Evolutionary conservation across 2,113 vertebrate species (phyloP).

Genomic region (Hippocampus comes): DNA sequence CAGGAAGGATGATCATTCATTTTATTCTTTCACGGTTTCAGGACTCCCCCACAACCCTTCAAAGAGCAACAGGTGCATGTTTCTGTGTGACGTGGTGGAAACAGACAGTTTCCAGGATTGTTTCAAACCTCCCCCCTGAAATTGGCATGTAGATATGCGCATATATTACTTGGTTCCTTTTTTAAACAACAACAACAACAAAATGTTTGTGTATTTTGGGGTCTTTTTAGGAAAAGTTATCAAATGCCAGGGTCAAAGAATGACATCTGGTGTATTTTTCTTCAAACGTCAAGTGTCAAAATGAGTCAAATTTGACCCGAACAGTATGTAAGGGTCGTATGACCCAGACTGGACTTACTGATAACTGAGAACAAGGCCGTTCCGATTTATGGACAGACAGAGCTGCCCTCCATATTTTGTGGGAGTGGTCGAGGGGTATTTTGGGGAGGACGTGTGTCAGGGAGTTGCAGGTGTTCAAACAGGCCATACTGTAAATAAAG

Average conservation of each 20-base stretch:
- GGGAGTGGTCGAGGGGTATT: conserved; percentile 6
- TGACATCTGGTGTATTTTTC: background rate
- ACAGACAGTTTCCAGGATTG: background rate
- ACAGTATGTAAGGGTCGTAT: background rate
- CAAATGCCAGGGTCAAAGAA: background rate
- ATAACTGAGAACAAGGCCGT: background rate
- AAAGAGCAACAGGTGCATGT: background rate
- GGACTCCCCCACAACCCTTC: background rate
- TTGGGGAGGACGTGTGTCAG: background rate
- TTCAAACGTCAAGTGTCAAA: background rate
- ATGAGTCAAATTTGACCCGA: background rate
- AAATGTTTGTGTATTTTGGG: background rate
- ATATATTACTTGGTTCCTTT: too few relatives aligned
- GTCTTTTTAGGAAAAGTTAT: background rate
- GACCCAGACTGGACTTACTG: background rate
- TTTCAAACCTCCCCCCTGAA: background rate
- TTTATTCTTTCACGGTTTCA: background rate
- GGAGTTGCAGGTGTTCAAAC: conserved; percentile 9
- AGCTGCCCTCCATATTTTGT: conserved; percentile 2
- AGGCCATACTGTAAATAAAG: conserved; percentile 6
- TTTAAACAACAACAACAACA: background rate
- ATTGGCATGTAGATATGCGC: too few relatives aligned
- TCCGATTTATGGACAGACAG: conserved; percentile 3
- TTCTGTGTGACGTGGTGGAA: background rate
- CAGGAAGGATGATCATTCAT: background rate